Evolutionary conservation across 2,113 vertebrate genomes (phyloP), one percentile per base, ranked within the genome.

Genomic region (Sander vitreus): DNA sequence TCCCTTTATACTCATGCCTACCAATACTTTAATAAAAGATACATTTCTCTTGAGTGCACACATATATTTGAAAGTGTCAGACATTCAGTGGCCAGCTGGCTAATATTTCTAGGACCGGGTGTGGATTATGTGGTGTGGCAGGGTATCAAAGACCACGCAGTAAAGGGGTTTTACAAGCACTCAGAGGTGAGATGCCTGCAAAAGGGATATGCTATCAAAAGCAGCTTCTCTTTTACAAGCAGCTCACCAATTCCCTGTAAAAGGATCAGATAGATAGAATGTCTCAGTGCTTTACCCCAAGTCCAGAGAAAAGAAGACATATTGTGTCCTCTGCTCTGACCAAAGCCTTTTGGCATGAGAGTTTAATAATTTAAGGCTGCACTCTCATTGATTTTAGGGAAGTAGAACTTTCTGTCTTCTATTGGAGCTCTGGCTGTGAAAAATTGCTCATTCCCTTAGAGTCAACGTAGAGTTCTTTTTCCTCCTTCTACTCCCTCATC

Each of bases 101-200:
- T 87, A 72, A 89, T 88, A 86, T 91, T 84, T 90, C 87, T 74
- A 16, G 76, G 83, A 54, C 53, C 87, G 78, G 85, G 72, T 85
- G 77, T 84, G 71, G 81, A 88, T 92, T 90, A 84, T 88, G 83
- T 82, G 84, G 62, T 81, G 78, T 89, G 86, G 85, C 85, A 79
- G 64, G 65, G 60, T 86, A 90, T 91, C 90, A 90, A 84, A 90
- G 88, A 83, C 58, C 63, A 70, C 3, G 73, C 78, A 85, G 85
- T 91, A 90, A 87, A 94, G 65, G 16, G 73, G 43, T 82, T 93
- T 94, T 92, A 93, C 89, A 85, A 89, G 85, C 90, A 89, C 85
- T 90, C 80, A 30, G 88, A 93, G 89, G 93, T 92, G 93, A 91
- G 85, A 90, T 76, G 87, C 80, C 85, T 85, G 81, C 85, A 66